phyloP scores from a whole-genome alignment of 1,140 invertebrate species.

The Saxidomus purpurata region DNA sequence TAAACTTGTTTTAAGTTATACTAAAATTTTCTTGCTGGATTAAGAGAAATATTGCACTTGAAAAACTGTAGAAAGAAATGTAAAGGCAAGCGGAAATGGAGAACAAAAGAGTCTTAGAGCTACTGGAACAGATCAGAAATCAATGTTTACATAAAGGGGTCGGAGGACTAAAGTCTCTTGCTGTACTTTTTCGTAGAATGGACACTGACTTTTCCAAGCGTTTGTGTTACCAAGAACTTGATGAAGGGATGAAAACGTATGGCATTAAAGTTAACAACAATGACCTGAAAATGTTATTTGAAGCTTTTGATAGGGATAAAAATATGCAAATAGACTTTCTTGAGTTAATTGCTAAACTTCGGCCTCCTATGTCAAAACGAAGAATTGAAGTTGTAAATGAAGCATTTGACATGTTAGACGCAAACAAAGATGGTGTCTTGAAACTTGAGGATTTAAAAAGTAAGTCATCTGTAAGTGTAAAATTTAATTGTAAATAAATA shows the following conservation, averaged over 20 bases:
- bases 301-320: constrained; percentile 76
- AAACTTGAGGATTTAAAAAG: constrained; percentile 93
- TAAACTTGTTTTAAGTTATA: too few relatives aligned
- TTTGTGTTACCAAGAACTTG: constrained; percentile 59
- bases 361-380: constrained; percentile 93
- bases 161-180: constrained; percentile 65
- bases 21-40: too few relatives aligned
- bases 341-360: constrained; percentile 79
- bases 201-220: constrained; percentile 67
- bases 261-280: constrained; percentile 69
- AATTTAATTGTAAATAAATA: too few relatives aligned
- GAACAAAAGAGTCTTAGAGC: not conserved
- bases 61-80: not conserved
- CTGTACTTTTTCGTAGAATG: constrained; percentile 69
- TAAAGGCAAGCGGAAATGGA: not conserved
- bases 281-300: constrained; percentile 76
- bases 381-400: constrained; percentile 92
- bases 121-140: constrained; percentile 26
- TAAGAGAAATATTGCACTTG: too few relatives aligned
- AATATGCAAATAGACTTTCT: constrained; percentile 79
- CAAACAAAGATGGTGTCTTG: constrained; percentile 93
- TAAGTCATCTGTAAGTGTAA: constrained; percentile 30
- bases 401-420: constrained; percentile 95
- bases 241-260: constrained; percentile 74
- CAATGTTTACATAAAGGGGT: constrained; percentile 39